Evolutionary conservation across 2,797 vertebrate species (phyloP).

Genomic region (Pangasius mekongensis): DNA sequence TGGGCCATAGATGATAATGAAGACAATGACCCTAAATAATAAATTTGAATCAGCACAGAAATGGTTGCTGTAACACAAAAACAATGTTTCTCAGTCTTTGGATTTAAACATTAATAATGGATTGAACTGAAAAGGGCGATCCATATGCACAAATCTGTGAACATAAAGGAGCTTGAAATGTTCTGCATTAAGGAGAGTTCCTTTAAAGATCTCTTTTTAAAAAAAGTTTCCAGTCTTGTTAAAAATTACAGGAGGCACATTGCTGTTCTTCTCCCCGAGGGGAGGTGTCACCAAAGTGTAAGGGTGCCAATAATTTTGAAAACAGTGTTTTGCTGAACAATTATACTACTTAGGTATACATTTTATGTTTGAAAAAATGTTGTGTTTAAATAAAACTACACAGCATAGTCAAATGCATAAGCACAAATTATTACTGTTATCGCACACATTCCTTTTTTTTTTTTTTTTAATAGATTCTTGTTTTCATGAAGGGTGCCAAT

Average conservation of each 20-base stretch:
- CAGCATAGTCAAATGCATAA: not conserved
- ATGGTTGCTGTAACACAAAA: not conserved
- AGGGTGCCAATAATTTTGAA: not conserved
- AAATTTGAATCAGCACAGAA: not conserved
- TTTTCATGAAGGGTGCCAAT: not conserved
- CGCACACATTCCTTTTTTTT: not conserved
- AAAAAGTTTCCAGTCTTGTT: not conserved
- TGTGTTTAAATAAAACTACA: not conserved
- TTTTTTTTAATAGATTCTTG: not conserved
- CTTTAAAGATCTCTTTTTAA: not conserved
- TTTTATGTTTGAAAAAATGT: not conserved
- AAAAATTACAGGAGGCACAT: not conserved
- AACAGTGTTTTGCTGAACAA: not conserved
- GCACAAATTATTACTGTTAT: not conserved
- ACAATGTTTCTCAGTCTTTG: not conserved
- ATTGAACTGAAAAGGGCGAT: not conserved
- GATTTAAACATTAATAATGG: constrained; percentile 7
- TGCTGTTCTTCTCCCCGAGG: not conserved
- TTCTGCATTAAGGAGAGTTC: not conserved
- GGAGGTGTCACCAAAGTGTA: not conserved
- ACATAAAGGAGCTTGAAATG: not conserved
- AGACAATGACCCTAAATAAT: not conserved
- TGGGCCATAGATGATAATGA: not conserved
- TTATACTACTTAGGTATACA: not conserved
- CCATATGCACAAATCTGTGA: not conserved